Evolutionary conservation across 1,140 invertebrate genomes (phyloP).

Genomic region (Nomia melanderi): DNA sequence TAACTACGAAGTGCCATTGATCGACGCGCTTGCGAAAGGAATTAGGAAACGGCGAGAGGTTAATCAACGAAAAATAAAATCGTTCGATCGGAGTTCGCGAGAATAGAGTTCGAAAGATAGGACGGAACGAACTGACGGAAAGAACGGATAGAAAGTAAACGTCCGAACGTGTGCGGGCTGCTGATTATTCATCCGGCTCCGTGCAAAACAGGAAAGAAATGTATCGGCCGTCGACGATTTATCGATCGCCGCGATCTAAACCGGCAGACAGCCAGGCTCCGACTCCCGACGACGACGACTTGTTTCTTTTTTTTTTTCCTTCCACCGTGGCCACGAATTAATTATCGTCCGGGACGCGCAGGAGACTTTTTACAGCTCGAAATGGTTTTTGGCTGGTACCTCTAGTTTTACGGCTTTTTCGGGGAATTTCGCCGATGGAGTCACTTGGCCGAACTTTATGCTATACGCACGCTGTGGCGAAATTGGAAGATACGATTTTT

Average conservation of each 20-base stretch:
- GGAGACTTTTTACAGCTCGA: neutral
- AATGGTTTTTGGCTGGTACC: neutral
- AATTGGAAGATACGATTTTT: neutral
- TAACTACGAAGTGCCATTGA: no score
- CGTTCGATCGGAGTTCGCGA: no score
- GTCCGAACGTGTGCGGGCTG: no score
- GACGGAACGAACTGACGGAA: no score
- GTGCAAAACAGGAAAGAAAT: neutral
- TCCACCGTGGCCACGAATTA: neutral
- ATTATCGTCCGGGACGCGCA: neutral
- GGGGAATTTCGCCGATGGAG: neutral
- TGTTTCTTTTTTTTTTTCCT: neutral
- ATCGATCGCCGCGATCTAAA: neutral
- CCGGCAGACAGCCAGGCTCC: constrained; percentile 29
- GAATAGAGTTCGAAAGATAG: no score
- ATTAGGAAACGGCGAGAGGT: no score
- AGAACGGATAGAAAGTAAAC: no score
- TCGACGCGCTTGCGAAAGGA: no score
- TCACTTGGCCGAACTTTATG: neutral
- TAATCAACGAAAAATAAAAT: no score
- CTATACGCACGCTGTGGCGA: no score
- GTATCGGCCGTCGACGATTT: constrained; percentile 4
- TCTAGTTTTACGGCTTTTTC: neutral
- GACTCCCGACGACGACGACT: neutral
- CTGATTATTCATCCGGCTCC: neutral